Base-by-base conservation (phyloP, 2,113 vertebrate genomes). In the Bufo gargarizans region DNA sequence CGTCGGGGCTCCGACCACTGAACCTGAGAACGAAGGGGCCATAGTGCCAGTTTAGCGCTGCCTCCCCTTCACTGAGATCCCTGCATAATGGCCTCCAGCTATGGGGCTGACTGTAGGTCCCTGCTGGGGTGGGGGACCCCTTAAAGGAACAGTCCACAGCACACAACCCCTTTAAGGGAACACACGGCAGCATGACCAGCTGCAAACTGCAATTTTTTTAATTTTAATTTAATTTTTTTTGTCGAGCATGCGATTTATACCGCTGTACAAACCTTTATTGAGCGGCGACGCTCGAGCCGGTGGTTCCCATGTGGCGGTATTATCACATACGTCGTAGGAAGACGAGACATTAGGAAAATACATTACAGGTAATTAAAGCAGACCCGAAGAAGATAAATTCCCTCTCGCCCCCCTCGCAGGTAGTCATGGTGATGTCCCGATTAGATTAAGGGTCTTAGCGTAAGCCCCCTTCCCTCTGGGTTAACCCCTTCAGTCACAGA, bases 351-450 rank as follows among this genome's bases (percentile, higher is more conserved):
- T 86, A 63, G 71, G 56, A 58, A 87, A 69, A 58, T 63, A 45
- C 77, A 86, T 86, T 86, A 80, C 0, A 0, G 77, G 53, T 58
- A 71, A 87, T 80, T 80, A 87, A 80, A 58, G 61, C 3, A 4
- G 55, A 80, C 20, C 4, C 7, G 76, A 78, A 67, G 56, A 43
- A 78, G 17, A 76, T 7, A 33, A 78, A 63, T 53, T 17, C 47
- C 6, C 8, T 20, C 59, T 69, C 61, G 4, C 11, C 19, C 59
- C 56, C 59, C 56, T 59, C 55, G 20, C 86, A 67, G 77, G 86
- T 87, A 71, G 86, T 63, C 86, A 81, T 87, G 86, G 86, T 80
- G 77, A 87, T 71, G 77, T 65, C 77, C 77, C 71, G 86, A 81
- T 87, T 87, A 69, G 61, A 72, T 77, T 77, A 22, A 77, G 84